phyloP scores from a whole-genome alignment of 2,797 vertebrate species.

The Mionectes olivaceus region DNA sequence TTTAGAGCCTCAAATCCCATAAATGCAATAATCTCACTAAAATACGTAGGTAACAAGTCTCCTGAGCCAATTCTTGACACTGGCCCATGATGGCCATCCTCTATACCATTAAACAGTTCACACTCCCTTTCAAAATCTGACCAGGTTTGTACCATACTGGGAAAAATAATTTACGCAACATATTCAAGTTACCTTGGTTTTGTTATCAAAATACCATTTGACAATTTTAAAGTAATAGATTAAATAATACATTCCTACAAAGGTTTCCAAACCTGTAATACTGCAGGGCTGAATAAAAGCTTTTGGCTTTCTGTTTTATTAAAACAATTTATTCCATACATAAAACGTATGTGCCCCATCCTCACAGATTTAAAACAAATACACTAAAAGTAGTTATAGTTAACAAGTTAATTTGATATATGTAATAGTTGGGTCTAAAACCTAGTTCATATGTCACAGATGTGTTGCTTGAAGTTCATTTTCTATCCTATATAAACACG shows the following conservation, averaged over 20 bases:
- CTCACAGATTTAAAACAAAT: neutral
- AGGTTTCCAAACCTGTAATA: neutral
- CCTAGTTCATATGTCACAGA: neutral
- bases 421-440: neutral
- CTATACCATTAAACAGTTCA: neutral
- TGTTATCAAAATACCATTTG: neutral
- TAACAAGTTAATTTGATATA: neutral
- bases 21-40: neutral
- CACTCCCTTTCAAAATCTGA: neutral
- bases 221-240: neutral
- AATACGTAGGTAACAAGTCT: neutral
- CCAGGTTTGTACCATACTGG: fast-evolving
- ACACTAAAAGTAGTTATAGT: neutral
- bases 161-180: neutral
- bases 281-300: neutral
- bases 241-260: neutral
- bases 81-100: neutral
- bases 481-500: neutral
- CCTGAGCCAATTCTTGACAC: neutral
- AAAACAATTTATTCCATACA: neutral
- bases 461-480: neutral
- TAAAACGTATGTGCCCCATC: neutral
- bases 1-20: neutral
- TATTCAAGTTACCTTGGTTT: neutral
- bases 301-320: neutral